Evolutionary conservation across 2,888 invertebrate species (phyloP).

Genomic region (Tetranychus truncatus): DNA sequence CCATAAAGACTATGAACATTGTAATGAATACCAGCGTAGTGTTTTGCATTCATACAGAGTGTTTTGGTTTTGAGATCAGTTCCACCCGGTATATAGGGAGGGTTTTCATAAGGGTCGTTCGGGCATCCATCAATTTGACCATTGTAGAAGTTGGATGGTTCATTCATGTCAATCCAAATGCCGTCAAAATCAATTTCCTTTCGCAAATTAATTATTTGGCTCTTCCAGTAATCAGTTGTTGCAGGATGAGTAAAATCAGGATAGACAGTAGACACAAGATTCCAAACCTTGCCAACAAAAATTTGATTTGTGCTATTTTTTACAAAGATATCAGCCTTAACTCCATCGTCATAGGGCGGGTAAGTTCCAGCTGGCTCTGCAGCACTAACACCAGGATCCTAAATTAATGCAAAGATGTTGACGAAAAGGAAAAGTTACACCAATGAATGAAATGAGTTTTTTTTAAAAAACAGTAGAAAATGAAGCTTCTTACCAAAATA

Average conservation of each 20-base stretch:
- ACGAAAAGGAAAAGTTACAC: neutral
- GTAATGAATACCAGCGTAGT: conserved; percentile 50
- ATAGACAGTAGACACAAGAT: conserved; percentile 27
- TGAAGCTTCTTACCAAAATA: conserved; percentile 35
- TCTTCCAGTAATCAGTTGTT: conserved; percentile 28
- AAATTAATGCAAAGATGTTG: neutral
- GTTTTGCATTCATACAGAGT: conserved; percentile 58
- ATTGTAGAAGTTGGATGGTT: neutral
- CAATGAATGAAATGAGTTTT: neutral
- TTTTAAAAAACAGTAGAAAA: neutral
- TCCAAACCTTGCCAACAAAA: conserved; percentile 39
- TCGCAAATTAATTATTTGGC: conserved; percentile 28
- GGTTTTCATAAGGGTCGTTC: conserved; percentile 38
- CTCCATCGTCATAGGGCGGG: conserved; percentile 54
- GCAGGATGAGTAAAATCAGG: conserved; percentile 30
- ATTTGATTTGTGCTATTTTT: neutral
- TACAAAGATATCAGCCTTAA: conserved; percentile 52
- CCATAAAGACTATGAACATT: conserved; percentile 61
- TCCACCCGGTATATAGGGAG: conserved; percentile 45
- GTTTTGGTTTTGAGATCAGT: conserved; percentile 49
- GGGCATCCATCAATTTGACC: conserved; percentile 3
- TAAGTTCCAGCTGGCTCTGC: conserved; percentile 42
- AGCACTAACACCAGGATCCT: conserved; percentile 52
- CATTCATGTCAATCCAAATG: conserved; percentile 50
- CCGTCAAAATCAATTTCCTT: conserved; percentile 32